Evolutionary conservation across 2,797 vertebrate genomes (phyloP).

Genomic region (Eurystomus glaucurus): DNA sequence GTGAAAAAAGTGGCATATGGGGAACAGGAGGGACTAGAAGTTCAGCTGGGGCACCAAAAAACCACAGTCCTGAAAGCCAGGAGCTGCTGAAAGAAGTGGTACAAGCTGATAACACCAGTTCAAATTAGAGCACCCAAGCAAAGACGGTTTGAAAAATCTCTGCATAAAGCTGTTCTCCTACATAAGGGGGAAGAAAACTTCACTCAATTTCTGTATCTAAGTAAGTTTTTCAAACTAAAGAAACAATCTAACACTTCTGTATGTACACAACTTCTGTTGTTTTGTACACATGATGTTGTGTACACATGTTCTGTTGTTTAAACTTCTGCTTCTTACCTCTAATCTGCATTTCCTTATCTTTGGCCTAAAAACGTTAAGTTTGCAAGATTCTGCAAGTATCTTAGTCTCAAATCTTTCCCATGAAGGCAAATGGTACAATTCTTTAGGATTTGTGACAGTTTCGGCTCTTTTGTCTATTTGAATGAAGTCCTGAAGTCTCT

Average conservation of each 20-base stretch:
- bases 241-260: not conserved
- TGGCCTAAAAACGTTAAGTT: not conserved
- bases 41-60: not conserved
- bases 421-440: not conserved
- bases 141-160: not conserved
- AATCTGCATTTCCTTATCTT: not conserved
- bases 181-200: not conserved
- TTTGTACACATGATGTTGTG: not conserved
- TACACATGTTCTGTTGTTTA: not conserved
- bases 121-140: not conserved
- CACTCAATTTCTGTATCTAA: rapidly evolving
- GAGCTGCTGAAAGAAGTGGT: not conserved
- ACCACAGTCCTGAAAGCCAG: not conserved
- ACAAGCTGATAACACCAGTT: not conserved
- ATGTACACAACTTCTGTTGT: not conserved
- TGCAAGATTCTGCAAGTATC: not conserved
- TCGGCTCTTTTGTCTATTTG: not conserved
- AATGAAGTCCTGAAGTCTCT: not conserved
- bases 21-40: not conserved
- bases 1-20: rapidly evolving
- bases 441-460: rapidly evolving
- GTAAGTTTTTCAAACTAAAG: not conserved
- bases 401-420: not conserved
- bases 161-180: not conserved
- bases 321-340: not conserved